Evolutionary conservation across 2,888 invertebrate species (phyloP).

Genomic region (Pristionchus arcanus): DNA sequence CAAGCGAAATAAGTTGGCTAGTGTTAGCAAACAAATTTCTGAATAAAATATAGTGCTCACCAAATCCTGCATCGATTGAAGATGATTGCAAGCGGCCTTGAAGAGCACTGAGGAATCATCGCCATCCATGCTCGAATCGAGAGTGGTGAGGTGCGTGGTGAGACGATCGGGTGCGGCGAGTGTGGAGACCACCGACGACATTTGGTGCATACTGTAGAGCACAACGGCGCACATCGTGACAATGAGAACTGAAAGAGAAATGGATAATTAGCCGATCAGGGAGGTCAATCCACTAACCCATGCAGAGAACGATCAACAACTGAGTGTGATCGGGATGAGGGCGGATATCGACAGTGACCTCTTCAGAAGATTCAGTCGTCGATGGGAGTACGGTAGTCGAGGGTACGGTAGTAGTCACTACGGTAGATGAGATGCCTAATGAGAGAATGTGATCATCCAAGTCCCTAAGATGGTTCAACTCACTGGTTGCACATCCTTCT

Average conservation of each 20-base stretch:
- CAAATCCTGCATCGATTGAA: not conserved
- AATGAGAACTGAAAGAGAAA: not conserved
- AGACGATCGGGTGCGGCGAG: slow-evolving; percentile 11
- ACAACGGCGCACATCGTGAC: not conserved
- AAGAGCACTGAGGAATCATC: not conserved
- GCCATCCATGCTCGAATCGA: not conserved
- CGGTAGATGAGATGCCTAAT: not conserved
- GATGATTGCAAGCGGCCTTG: not conserved
- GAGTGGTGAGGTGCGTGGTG: not conserved
- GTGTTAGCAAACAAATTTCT: not conserved
- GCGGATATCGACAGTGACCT: not conserved
- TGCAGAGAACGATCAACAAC: not conserved
- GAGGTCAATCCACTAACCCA: not conserved
- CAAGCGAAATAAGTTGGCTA: too few species aligned
- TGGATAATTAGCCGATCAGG: not conserved
- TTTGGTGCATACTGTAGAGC: not conserved
- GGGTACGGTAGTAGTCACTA: not conserved
- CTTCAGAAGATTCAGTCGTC: not conserved
- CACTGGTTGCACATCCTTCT: not conserved
- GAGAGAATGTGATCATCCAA: not conserved
- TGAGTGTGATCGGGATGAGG: slow-evolving; percentile 14
- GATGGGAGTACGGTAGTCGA: not conserved
- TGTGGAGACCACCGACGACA: not conserved
- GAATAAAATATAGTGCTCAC: not conserved
- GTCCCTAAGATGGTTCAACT: not conserved